phyloP scores from a whole-genome alignment of 2,888 invertebrate species.

The Eristalis arbustorum region DNA sequence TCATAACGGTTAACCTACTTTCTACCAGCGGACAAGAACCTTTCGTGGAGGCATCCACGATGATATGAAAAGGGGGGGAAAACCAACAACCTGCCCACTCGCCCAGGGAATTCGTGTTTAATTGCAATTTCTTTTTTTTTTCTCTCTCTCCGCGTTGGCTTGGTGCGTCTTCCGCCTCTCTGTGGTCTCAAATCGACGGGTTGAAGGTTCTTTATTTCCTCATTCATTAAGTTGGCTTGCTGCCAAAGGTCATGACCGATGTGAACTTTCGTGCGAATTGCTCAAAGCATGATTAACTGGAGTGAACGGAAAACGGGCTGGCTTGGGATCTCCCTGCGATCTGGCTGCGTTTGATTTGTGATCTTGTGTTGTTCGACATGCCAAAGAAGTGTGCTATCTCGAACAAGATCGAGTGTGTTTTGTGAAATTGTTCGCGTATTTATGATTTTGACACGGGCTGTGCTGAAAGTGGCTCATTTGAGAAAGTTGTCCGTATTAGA shows the following conservation, averaged over 20 bases:
- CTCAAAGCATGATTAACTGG: neutral
- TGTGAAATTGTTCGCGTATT: too few species aligned
- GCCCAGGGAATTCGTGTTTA: constrained; percentile 14
- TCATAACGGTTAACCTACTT: constrained; percentile 63
- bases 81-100: constrained; percentile 17
- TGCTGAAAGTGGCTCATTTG: too few species aligned
- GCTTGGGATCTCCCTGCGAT: neutral
- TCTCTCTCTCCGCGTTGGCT: neutral
- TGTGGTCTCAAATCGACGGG: neutral
- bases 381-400: too few species aligned
- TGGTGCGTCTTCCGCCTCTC: neutral
- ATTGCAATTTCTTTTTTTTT: constrained; percentile 34
- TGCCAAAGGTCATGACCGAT: constrained; percentile 2
- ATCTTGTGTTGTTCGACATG: too few species aligned
- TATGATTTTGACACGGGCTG: too few species aligned
- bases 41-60: constrained; percentile 34
- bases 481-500: too few species aligned
- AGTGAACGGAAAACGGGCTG: neutral
- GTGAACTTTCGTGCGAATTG: neutral
- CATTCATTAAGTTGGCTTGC: neutral
- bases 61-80: neutral
- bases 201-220: constrained; percentile 11
- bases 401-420: too few species aligned
- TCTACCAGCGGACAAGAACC: constrained; percentile 52
- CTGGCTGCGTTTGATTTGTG: neutral